Conservation (phyloP, 2,113 vertebrate species). For the Calyptomena viridis region DNA sequence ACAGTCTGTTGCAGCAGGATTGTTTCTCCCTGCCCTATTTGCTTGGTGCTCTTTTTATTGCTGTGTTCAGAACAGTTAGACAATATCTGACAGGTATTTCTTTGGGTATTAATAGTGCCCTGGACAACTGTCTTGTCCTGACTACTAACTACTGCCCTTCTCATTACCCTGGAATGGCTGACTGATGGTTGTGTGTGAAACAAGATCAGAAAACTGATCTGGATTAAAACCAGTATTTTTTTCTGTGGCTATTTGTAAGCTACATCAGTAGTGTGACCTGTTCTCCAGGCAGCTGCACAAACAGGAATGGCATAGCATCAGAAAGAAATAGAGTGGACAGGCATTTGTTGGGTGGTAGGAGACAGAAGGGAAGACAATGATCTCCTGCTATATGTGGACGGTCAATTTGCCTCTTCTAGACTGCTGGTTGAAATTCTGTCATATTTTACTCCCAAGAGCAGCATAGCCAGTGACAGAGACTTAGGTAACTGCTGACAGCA, state of each 20-base stretch:
- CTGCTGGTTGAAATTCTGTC: neutral
- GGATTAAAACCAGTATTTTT: slow-evolving; percentile 2
- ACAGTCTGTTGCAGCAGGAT: neutral
- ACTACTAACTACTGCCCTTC: neutral
- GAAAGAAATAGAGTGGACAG: neutral
- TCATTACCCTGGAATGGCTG: neutral
- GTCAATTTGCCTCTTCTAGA: neutral
- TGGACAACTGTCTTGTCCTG: neutral
- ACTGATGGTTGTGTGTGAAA: neutral
- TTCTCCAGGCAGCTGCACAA: neutral
- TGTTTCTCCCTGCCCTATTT: neutral
- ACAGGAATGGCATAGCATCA: neutral
- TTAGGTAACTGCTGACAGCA: neutral
- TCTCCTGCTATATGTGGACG: neutral
- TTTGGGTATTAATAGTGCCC: neutral
- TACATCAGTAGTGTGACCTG: neutral
- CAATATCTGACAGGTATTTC: neutral
- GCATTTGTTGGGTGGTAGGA: neutral
- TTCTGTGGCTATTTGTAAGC: neutral
- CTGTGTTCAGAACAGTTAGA: neutral
- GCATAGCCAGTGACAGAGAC: neutral
- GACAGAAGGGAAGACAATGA: neutral
- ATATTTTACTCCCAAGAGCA: neutral
- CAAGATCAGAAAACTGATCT: slow-evolving; percentile 14
- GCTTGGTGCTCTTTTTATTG: neutral